Base-by-base conservation (phyloP, 2,888 invertebrate genomes). In the Tipula lateralis region DNA sequence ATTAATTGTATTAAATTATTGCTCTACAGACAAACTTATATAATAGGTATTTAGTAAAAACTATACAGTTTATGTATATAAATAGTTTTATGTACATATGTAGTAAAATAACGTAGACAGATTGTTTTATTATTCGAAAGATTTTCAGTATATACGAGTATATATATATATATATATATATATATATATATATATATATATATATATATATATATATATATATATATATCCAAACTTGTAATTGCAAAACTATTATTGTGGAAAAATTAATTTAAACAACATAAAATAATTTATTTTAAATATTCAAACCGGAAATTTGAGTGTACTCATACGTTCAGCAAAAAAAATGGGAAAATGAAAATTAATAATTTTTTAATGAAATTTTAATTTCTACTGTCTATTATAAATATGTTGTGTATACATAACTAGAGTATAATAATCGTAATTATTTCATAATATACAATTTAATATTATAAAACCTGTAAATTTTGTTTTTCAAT, bases 311-410 rank as follows among this genome's bases (percentile, higher is more conserved):
- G 66, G 66, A 66, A 66, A 66, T 66, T 66, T 66, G 24, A 66
- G 24, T 66, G 24, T 66, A 24, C 24, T 19, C 24, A 24, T 44
- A n/a, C 44, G 3, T 16, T 50, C 24, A 19, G 2, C 24, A 66
- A 66, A 7, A 24, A 66, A 66, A 66, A 24, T 24, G 66, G 66
- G 19, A 66, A 66, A 66, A 66, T 66, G 66, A 66, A 66, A 66
- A 66, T 66, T 66, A 66, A 66, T 66, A 66, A 66, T 24, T 66
- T 24, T 66, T 66, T 66, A 66, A 66, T 66, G 66, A 66, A 66
- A 66, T 24, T 66, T 66, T 66, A 66, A 66, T 66, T 66, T 66
- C 66, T 66, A 66, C 24, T 66, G 66, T 66, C 66, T 66, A 66
- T 66, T 66, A 66, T 19, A n/a, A n/a, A n/a, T n/a, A n/a, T n/a